Conservation (phyloP, 2,113 vertebrate genomes). For the Crocuta crocuta region DNA sequence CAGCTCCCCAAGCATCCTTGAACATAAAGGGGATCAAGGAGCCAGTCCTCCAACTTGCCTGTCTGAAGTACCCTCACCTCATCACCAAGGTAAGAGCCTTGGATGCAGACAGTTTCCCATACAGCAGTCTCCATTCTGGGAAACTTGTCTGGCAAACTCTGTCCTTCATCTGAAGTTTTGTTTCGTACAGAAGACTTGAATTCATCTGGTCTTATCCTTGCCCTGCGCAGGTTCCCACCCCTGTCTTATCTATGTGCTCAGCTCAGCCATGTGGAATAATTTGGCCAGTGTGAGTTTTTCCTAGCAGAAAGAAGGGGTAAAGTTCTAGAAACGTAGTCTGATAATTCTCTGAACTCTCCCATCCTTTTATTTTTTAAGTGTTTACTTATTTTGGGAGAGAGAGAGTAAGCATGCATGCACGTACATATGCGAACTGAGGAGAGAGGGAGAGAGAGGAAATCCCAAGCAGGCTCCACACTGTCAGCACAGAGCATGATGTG, state of each 20-base stretch:
- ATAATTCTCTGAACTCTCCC: neutral
- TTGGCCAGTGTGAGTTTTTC: conserved; percentile 6
- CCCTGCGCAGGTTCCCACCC: neutral
- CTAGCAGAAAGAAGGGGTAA: neutral
- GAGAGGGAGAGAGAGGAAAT: no score
- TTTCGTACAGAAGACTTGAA: neutral
- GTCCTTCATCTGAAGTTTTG: neutral
- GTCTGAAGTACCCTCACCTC: conserved; percentile 93
- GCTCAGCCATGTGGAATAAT: neutral
- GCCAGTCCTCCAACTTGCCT: conserved; percentile 92
- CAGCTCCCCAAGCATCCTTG: conserved; percentile 84
- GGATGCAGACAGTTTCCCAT: rapidly evolving
- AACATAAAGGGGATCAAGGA: conserved; percentile 88
- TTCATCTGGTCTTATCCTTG: neutral
- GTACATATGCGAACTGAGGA: no score
- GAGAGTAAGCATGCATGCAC: no score
- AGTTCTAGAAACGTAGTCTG: conserved; percentile 9
- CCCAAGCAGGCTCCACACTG: no score
- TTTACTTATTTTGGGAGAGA: no score
- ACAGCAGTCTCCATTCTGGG: neutral
- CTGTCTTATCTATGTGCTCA: neutral
- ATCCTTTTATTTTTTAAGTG: neutral
- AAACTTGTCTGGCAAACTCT: neutral
- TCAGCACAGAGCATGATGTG: no score
- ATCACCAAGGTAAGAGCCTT: conserved; percentile 94